These are phyloP conservation scores for Tichodroma muraria DNA, from an alignment of 2,113 vertebrate species.

Conservation along the genomic window DNA sequence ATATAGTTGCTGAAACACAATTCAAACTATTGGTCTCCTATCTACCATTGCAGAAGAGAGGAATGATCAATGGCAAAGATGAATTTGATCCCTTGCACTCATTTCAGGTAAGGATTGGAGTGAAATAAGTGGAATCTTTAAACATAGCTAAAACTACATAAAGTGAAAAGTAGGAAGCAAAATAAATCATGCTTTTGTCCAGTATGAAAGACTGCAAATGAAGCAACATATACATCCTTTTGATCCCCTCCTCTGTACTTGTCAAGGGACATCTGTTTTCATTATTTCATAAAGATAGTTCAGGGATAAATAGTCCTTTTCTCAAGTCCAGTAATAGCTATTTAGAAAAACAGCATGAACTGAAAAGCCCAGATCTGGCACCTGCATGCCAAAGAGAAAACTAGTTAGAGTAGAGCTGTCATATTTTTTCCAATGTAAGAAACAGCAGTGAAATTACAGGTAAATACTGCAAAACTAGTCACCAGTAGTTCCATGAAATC, in stretches of 20 bases:
- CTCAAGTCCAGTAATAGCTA: background rate
- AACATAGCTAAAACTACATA: background rate
- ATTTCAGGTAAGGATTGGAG: background rate
- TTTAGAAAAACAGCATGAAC: background rate
- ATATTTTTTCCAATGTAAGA: background rate
- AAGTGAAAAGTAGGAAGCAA: background rate
- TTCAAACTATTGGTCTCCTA: background rate
- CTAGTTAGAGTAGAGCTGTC: background rate
- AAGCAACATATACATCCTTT: background rate
- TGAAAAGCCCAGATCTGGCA: background rate
- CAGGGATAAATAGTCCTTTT: background rate
- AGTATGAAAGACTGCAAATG: background rate
- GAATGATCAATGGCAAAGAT: background rate
- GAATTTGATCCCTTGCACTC: background rate
- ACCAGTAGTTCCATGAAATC: background rate
- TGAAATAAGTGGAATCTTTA: background rate
- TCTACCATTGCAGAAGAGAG: background rate
- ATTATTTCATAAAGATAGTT: background rate
- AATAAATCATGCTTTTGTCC: background rate
- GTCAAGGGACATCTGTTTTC: background rate
- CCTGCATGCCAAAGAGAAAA: background rate
- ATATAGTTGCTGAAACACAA: background rate
- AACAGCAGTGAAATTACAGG: background rate
- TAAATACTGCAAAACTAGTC: background rate
- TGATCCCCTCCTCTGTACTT: background rate